A percentile compares a stretch with the other conserved stretches of the same genome.
phyloP scores from a whole-genome alignment of 2,888 invertebrate genomes.

The Liodrosophila aerea region DNA sequence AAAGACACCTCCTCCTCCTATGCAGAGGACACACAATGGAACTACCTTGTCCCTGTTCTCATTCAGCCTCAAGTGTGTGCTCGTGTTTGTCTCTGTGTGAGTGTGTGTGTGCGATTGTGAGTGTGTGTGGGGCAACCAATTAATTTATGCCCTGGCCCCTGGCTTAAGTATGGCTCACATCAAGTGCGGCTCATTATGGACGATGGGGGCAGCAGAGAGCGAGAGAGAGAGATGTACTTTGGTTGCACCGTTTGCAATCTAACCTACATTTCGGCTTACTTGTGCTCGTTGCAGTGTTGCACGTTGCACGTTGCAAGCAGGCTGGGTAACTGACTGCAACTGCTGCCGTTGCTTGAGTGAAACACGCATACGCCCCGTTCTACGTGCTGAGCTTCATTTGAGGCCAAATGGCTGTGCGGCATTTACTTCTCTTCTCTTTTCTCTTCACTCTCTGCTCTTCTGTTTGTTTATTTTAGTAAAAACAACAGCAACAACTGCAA shows the following conservation, averaged over 20 bases:
- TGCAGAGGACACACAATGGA: slow-evolving; percentile 13
- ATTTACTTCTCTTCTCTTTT: slow-evolving; percentile 5
- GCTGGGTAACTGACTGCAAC: slow-evolving; percentile 28
- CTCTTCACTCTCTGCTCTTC: slow-evolving; percentile 1
- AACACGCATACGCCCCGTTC: slow-evolving; percentile 48
- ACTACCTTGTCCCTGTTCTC: slow-evolving; percentile 44
- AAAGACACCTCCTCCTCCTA: slow-evolving; percentile 18
- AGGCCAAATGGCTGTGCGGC: slow-evolving; percentile 32
- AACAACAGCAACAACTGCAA: slow-evolving; percentile 15
- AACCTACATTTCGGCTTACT: slow-evolving; percentile 55
- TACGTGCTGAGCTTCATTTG: slow-evolving; percentile 38
- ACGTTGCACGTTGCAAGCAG: slow-evolving; percentile 3
- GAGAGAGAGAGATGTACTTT: slow-evolving; percentile 3
- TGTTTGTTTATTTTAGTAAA: slow-evolving; percentile 59
- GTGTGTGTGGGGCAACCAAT: slow-evolving; percentile 37
- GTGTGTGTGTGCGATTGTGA: slow-evolving; percentile 1
- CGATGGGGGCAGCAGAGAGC: background rate
- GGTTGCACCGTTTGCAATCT: slow-evolving; percentile 45
- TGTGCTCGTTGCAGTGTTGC: slow-evolving; percentile 35
- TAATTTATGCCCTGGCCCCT: slow-evolving; percentile 55
- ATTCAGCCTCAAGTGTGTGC: slow-evolving; percentile 7
- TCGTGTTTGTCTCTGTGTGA: background rate
- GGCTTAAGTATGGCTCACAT: slow-evolving; percentile 40
- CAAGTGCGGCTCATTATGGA: slow-evolving; percentile 50
- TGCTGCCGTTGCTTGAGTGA: slow-evolving; percentile 14